Base-by-base conservation (phyloP, 35 echinoderm and acorn worm genomes). In the Lytechinus pictus region DNA sequence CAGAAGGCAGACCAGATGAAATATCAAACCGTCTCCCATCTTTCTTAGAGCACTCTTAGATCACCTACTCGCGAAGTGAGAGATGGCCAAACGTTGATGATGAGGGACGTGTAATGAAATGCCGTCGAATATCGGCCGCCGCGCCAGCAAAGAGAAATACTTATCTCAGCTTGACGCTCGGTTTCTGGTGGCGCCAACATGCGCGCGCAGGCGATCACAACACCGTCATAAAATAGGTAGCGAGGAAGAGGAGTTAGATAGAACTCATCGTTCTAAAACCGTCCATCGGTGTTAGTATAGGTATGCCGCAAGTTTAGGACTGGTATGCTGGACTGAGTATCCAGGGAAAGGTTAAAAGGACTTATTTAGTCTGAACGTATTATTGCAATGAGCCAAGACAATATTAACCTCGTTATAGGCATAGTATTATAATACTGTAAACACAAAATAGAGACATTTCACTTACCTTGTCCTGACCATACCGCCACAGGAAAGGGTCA, bases 1-100 rank as follows among this genome's bases (percentile, higher is more conserved):
- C 88, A 90, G 33, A 44, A 44, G n/a, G 88, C 28, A 90, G 29
- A 52, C 88, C 88, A 90, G 88, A 90, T 90, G 88, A 90, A 90
- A 54, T 54, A 90, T 21, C 52, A 90, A 54, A 90, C 33, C 12
- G 88, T 90, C 88, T 44, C 29, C 88, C 88, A 90, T 90, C 27
- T 90, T 90, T 24, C 66, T 79, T 79, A 57, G 66, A 51, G 88
- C 52, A 90, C 8, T 90, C 16, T 52, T 90, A 90, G 33, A 44
- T 44, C 88, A 44, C 52, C 52, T 21, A 29, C 88, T 79, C 66
- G n/a, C 6, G 14, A 79, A 79, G 19, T 16, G 66, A 79, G 66
- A 79, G 66, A 79, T 79, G 66, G 66, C 7, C 66, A 14, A 79
- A 79, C 6, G 13, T 4, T 79, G 66, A 79, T 24, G 66, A 24